Evolutionary conservation across 2,888 invertebrate species (phyloP).

Genomic region (Eupithecia centaureata): DNA sequence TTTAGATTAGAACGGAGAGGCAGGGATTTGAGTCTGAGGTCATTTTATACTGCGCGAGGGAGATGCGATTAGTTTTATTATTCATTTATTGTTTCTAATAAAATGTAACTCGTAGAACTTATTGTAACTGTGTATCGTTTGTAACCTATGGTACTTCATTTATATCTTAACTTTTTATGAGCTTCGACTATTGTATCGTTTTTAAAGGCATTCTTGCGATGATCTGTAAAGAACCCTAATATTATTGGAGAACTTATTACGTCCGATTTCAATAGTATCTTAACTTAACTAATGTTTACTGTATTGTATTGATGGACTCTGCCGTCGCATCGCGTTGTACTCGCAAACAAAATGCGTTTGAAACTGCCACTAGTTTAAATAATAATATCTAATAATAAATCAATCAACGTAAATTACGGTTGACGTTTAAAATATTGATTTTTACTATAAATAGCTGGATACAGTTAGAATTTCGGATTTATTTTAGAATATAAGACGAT

Average conservation of each 20-base stretch:
- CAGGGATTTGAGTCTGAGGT: slow-evolving; percentile 56
- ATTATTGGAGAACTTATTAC: slow-evolving; percentile 48
- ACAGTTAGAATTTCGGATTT: slow-evolving; percentile 59
- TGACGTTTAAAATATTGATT: slow-evolving; percentile 61
- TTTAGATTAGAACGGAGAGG: slow-evolving; percentile 46
- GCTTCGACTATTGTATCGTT: slow-evolving; percentile 61
- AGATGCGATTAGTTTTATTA: slow-evolving; percentile 73
- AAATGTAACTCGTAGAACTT: slow-evolving; percentile 57
- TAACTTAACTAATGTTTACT: slow-evolving; percentile 49
- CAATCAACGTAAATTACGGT: slow-evolving; percentile 66
- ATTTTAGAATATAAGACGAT: slow-evolving; percentile 41
- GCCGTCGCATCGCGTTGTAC: slow-evolving; percentile 53
- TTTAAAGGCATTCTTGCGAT: slow-evolving; percentile 32
- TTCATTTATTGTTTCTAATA: slow-evolving; percentile 82
- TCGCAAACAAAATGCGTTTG: slow-evolving; percentile 60
- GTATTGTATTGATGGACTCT: slow-evolving; percentile 39
- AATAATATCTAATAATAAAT: slow-evolving; percentile 72
- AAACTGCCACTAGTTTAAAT: slow-evolving; percentile 80
- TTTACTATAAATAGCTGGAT: slow-evolving; percentile 65
- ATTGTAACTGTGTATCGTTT: slow-evolving; percentile 60
- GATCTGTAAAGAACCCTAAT: slow-evolving; percentile 33
- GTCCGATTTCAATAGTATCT: slow-evolving; percentile 59
- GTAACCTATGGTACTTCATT: slow-evolving; percentile 70
- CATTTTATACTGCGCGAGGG: slow-evolving; percentile 49
- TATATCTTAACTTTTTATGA: slow-evolving; percentile 68